A percentile compares a stretch with the other conserved stretches of the same genome.
Evolutionary conservation across 2,113 vertebrate genomes (phyloP).

Genomic region (Phainopepla nitens): DNA sequence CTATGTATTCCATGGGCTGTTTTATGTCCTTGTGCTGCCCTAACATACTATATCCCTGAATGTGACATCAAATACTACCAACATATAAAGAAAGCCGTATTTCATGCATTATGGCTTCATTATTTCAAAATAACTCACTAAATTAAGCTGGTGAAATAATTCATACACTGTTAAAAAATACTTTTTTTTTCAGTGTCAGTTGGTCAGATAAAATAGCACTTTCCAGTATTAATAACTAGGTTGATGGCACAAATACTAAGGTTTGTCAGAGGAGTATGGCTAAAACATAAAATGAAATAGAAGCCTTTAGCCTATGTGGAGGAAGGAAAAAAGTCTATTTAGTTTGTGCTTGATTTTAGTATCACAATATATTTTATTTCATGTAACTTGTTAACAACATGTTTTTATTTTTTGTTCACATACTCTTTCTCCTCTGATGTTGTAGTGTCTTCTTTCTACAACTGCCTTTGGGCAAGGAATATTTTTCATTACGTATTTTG

Average conservation of each 20-base stretch:
- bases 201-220: not conserved
- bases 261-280: not conserved
- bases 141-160: not conserved
- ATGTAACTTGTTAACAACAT: fast-evolving
- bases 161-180: not conserved
- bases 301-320: not conserved
- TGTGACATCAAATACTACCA: not conserved
- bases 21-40: not conserved
- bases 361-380: not conserved
- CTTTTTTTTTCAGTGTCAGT: not conserved
- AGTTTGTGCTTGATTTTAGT: not conserved
- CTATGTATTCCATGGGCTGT: not conserved
- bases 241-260: not conserved
- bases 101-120: not conserved
- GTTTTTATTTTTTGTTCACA: not conserved
- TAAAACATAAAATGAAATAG: not conserved
- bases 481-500: conserved; percentile 71
- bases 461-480: conserved; percentile 76
- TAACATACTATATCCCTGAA: not conserved
- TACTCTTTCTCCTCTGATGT: not conserved
- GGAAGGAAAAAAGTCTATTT: not conserved
- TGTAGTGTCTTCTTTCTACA: conserved; percentile 74
- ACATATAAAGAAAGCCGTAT: not conserved
- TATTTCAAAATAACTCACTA: not conserved
- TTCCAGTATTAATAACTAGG: not conserved